Evolutionary conservation across 2,797 vertebrate genomes (phyloP), one percentile per base, ranked within the genome.

Genomic region (Carduelis carduelis): DNA sequence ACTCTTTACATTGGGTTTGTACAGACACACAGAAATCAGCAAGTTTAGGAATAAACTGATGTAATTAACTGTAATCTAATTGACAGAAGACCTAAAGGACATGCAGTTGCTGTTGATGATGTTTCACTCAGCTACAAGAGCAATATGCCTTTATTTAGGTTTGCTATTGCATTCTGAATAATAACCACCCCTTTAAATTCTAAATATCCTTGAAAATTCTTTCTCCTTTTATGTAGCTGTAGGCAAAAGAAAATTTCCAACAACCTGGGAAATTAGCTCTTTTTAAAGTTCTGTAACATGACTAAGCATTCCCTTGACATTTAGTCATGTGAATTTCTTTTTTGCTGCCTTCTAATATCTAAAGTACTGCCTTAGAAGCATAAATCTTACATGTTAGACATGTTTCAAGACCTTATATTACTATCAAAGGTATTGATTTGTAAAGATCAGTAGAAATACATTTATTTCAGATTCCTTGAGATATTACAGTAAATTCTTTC

Each of bases 271-370:
- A 89, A 43, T 46, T 6, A 88, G 34, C 6, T 49, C 57, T 84
- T 85, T 76, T 35, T 49, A 23, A 70, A 47, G 65, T 89, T 95
- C 55, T 83, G 37, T 92, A 87, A 50, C 59, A 47, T 69, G 75
- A 93, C 72, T 83, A 76, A 89, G 70, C 69, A 70, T 87, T 91
- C 85, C 65, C 70, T 91, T 86, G 57, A 69, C 65, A 69, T 65
- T 95, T 86, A 87, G 55, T 81, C 66, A 61, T 55, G 28, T 60
- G 72, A 61, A 52, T 83, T 75, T 80, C 41, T 77, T 68, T 83
- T 76, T 81, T 85, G 46, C 63, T 79, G 39, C 11, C 3, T 83
- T 83, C 92, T 78, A 66, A 5, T 86, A 78, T 35, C 72, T 61
- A 3, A 85, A 80, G 19, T 74, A 13, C 41, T 80, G 52, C 57